A percentile compares a stretch with the other conserved stretches of the same genome.
Evolutionary conservation across 2,113 vertebrate genomes (phyloP).

Genomic region (Elanus axillaris): DNA sequence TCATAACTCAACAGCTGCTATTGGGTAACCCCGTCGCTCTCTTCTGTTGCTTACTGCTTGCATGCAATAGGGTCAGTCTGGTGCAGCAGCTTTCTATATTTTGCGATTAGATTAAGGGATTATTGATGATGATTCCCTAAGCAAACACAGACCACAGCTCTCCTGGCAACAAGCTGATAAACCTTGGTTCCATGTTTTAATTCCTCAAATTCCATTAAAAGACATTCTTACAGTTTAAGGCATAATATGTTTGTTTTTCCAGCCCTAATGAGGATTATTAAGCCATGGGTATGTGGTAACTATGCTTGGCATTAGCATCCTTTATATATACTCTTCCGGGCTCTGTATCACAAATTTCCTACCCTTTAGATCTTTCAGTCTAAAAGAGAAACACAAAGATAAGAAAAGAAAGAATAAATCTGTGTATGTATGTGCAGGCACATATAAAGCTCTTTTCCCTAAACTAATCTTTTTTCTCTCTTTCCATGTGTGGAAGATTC

Average conservation of each 20-base stretch:
- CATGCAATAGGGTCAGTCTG: conserved; percentile 45
- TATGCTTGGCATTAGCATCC: neutral
- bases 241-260: conserved; percentile 60
- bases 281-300: neutral
- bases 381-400: conserved; percentile 21
- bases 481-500: neutral
- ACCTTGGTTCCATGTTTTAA: conserved; percentile 33
- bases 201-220: conserved; percentile 63
- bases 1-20: neutral
- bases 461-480: conserved; percentile 1
- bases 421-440: neutral
- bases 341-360: neutral
- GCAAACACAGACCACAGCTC: neutral
- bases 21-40: neutral
- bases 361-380: neutral
- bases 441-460: conserved; percentile 16
- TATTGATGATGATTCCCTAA: conserved; percentile 50
- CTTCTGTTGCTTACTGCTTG: conserved; percentile 37
- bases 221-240: conserved; percentile 23
- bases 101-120: conserved; percentile 64
- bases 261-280: conserved; percentile 47
- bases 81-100: conserved; percentile 41
- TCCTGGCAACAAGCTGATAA: conserved; percentile 60
- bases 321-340: neutral
- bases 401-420: conserved; percentile 10